These are phyloP conservation scores for Smithornis capensis DNA, from an alignment of 2,113 vertebrate species.

Conservation along the genomic window DNA sequence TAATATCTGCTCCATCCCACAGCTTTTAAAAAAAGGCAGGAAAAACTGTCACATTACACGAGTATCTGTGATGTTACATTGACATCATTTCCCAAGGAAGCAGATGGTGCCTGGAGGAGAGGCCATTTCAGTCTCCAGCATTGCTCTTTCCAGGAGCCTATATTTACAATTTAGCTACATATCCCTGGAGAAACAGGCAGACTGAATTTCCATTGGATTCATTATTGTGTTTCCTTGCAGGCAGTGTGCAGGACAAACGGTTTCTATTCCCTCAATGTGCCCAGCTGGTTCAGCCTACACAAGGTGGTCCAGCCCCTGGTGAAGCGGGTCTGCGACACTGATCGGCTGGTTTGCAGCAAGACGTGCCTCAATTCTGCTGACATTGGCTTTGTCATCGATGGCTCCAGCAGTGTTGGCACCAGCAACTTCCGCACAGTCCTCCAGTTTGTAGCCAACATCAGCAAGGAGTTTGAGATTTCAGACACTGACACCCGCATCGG, in stretches of 20 bases:
- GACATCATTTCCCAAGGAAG: background rate
- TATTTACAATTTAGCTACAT: background rate
- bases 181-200: background rate
- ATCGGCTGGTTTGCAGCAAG: constrained; percentile 92
- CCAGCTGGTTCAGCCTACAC: constrained; percentile 90
- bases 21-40: background rate
- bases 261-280: constrained; percentile 86
- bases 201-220: background rate
- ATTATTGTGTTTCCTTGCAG: constrained; percentile 57
- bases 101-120: background rate
- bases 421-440: constrained; percentile 93
- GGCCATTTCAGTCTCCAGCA: background rate
- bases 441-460: constrained; percentile 95
- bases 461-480: constrained; percentile 92
- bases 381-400: constrained; percentile 93
- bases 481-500: constrained; percentile 92
- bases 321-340: constrained; percentile 87
- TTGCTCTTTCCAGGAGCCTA: background rate
- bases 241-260: constrained; percentile 92
- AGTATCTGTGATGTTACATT: background rate
- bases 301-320: constrained; percentile 87
- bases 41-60: background rate
- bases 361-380: constrained; percentile 96
- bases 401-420: constrained; percentile 95
- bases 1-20: background rate